Evolutionary conservation across 2,888 invertebrate genomes (phyloP), one percentile per base, ranked within the genome.

Genomic region (Poecilus cupreus): DNA sequence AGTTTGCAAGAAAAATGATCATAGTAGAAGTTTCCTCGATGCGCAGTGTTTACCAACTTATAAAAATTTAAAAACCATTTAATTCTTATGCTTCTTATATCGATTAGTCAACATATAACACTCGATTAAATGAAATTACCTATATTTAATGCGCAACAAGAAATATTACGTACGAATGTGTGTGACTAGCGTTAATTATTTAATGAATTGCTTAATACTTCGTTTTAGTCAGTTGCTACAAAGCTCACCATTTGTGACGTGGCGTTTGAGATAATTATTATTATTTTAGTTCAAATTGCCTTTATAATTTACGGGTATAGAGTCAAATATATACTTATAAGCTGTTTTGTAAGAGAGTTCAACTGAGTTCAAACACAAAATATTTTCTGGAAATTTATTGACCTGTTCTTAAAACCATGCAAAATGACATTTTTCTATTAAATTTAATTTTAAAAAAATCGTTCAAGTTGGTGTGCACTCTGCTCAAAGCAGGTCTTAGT

Each of bases 131-230:
- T n/a, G 43, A 43, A 43, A 43, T 43, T 43, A 13, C 43, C 43
- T n/a, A 49, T 54, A 54, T 54, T 54, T 54, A 54, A 54, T 54
- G 16, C 20, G 5, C 54, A 54, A 54, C 54, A 54, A 20, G 18
- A 22, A 20, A 54, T 20, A 20, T 20, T 32, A 32, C 4, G 32
- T 26, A 5, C 8, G 54, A 54, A 54, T 54, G 54, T 54, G 54
- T 54, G 5, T 54, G 54, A 54, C 54, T 18, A 4, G 54, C 6
- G 16, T 54, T 18, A 54, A 54, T 54, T 2, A 54, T 54, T 54
- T 18, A 54, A 54, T 18, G 54, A 54, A 54, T 54, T n/a, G 1
- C 18, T 54, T 18, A 54, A 54, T 18, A 54, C 18, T 54, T 54
- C 22, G 54, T 54, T n/a, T n/a, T n/a, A n/a, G 22, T 54, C n/a